A percentile compares a stretch with the other conserved stretches of the same genome.
phyloP scores from a whole-genome alignment of 2,888 invertebrate species.

The Yponomeuta cagnagella region DNA sequence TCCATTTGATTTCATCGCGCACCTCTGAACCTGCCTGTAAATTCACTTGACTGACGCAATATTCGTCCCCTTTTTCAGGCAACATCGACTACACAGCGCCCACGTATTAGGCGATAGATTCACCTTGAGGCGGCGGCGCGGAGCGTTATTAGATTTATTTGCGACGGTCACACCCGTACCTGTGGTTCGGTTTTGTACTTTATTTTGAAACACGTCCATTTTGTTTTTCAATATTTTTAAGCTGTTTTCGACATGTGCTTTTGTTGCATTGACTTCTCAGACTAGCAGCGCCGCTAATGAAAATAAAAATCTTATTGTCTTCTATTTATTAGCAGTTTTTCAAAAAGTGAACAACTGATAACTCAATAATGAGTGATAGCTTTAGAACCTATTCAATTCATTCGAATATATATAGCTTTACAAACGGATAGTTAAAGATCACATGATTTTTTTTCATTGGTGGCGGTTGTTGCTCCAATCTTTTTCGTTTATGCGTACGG shows the following conservation, averaged over 20 bases:
- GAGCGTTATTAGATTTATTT: slow-evolving; percentile 8
- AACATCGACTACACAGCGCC: slow-evolving; percentile 84
- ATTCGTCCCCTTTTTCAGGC: slow-evolving; percentile 57
- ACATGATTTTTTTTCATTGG: no score
- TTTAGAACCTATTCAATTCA: no score
- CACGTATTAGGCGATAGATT: slow-evolving; percentile 74
- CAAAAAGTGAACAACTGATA: no score
- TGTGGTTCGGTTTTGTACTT: not conserved
- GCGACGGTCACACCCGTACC: not conserved
- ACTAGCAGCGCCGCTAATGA: no score
- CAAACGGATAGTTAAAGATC: no score
- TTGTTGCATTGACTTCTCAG: not conserved
- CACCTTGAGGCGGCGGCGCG: not conserved
- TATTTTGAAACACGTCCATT: slow-evolving; percentile 8
- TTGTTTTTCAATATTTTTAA: not conserved
- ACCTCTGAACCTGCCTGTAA: not conserved
- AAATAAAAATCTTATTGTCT: no score
- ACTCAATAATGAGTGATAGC: no score
- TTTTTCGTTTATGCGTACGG: no score
- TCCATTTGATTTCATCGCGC: no score
- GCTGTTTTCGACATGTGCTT: not conserved
- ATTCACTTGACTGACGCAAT: not conserved
- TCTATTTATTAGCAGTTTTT: no score
- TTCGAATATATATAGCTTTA: no score
- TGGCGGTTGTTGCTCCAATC: no score